Evolutionary conservation across 1,140 invertebrate genomes (phyloP), one percentile per base, ranked within the genome.

Genomic region (Calliopsis andreniformis): DNA sequence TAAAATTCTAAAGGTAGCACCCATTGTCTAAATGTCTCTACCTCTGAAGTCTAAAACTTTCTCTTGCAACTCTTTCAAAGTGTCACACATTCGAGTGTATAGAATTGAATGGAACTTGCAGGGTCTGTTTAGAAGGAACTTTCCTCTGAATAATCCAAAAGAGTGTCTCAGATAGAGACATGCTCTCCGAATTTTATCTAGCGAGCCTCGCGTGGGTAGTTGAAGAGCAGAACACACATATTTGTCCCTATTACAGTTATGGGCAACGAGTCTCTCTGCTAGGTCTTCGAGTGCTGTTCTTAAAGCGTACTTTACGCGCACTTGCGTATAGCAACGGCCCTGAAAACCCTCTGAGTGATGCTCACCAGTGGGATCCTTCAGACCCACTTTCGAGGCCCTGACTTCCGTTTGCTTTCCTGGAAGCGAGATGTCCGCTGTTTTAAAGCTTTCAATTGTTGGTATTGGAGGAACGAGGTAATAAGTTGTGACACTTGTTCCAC

Each of bases 211-310:
- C 66, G 73, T 78, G 62, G 66, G 76, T 25, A 25, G 32, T 39
- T 72, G 45, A 32, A 78, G 71, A 79, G 55, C 63, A 75, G 23
- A 69, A 32, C 32, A 68, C 61, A 73, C 55, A 66, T 45, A 85
- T 81, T 78, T 56, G 53, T 84, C 32, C 58, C 68, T 83, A 83
- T 85, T 81, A 76, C 70, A 63, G 79, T 71, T 72, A 78, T 66
- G 69, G 45, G 28, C 53, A n/a, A 14, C 39, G 30, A 76, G 75
- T 42, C 12, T 51, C 56, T 67, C 28, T 45, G 43, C 43, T 42
- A 62, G 12, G 67, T n/a, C 53, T 55, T 80, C 20, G 68, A 84
- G 80, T 70, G 78, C 32, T 23, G 58, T 80, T 80, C 80, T 84
- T 80, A 72, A 73, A 77, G 68, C 32, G 58, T 61, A 73, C 82